These are phyloP conservation scores for Crocidura indochinensis DNA, from an alignment of 2,797 vertebrate genomes.

Conservation along the genomic window DNA sequence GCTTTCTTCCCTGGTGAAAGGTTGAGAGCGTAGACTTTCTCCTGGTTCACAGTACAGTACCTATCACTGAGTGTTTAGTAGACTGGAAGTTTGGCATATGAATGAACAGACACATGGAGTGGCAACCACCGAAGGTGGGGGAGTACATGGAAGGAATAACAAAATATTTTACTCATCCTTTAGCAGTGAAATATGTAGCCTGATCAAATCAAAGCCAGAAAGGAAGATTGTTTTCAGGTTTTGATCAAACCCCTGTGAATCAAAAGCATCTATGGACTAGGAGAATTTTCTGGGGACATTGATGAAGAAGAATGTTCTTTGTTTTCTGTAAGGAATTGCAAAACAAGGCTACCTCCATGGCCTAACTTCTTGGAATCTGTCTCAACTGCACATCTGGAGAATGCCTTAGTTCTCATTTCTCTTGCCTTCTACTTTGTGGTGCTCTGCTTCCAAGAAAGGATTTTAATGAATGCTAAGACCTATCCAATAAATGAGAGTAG, in stretches of 20 bases:
- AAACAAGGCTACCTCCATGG: neutral
- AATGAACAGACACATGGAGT: neutral
- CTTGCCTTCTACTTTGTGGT: neutral
- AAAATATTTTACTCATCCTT: conserved; percentile 16
- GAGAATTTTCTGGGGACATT: neutral
- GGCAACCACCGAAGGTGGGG: neutral
- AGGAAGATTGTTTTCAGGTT: conserved; percentile 27
- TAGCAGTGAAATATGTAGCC: neutral
- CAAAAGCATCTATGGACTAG: conserved; percentile 22
- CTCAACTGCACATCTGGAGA: conserved; percentile 29
- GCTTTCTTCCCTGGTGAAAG: too few species aligned
- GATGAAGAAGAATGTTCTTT: conserved; percentile 3
- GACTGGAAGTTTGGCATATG: neutral
- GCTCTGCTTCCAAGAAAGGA: neutral
- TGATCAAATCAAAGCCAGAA: conserved; percentile 31
- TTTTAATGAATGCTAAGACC: neutral
- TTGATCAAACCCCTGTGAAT: neutral
- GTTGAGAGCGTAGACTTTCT: neutral
- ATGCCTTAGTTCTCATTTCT: neutral
- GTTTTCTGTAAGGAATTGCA: neutral
- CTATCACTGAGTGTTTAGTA: neutral
- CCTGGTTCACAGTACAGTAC: neutral
- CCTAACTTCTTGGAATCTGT: conserved; percentile 1
- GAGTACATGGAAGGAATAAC: neutral
- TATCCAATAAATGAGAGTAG: neutral